Conservation (phyloP, 2,888 invertebrate genomes). For the Megamerina dolium region DNA sequence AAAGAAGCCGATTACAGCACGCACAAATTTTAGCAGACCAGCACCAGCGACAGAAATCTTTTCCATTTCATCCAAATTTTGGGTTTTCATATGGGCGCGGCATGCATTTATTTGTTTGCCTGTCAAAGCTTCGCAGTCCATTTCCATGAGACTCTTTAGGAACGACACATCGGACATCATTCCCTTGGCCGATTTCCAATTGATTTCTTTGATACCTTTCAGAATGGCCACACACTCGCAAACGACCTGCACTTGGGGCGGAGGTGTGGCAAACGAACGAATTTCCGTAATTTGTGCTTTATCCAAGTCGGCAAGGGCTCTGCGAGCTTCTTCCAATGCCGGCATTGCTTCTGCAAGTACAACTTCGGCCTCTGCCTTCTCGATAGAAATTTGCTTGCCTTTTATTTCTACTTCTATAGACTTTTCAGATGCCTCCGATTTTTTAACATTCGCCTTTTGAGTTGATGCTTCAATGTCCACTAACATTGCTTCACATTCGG, state of each 20-base stretch:
- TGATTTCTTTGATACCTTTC: slow-evolving; percentile 74
- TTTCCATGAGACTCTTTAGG: slow-evolving; percentile 70
- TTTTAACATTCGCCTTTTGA: slow-evolving; percentile 67
- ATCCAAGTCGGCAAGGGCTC: slow-evolving; percentile 75
- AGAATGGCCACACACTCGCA: slow-evolving; percentile 87
- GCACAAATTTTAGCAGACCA: slow-evolving; percentile 77
- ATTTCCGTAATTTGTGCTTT: slow-evolving; percentile 91
- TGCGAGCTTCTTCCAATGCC: slow-evolving; percentile 71
- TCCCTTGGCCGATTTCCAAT: slow-evolving; percentile 84
- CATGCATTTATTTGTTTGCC: slow-evolving; percentile 64
- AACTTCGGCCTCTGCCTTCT: slow-evolving; percentile 79
- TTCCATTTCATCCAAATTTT: slow-evolving; percentile 74
- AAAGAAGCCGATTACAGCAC: slow-evolving; percentile 84
- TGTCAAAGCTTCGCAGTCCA: slow-evolving; percentile 77
- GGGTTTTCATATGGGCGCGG: slow-evolving; percentile 65
- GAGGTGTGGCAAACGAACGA: slow-evolving; percentile 84
- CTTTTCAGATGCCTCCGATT: slow-evolving; percentile 71
- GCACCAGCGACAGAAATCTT: slow-evolving; percentile 79
- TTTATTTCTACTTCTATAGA: slow-evolving; percentile 78
- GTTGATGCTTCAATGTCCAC: slow-evolving; percentile 70
- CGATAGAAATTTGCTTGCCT: slow-evolving; percentile 68
- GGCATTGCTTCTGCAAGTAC: slow-evolving; percentile 77
- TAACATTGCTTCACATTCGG: slow-evolving; percentile 72
- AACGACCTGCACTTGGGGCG: slow-evolving; percentile 81
- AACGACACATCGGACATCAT: slow-evolving; percentile 92